Base-by-base conservation (phyloP, 2,113 vertebrate species). In the Pelmatolapia mariae region DNA sequence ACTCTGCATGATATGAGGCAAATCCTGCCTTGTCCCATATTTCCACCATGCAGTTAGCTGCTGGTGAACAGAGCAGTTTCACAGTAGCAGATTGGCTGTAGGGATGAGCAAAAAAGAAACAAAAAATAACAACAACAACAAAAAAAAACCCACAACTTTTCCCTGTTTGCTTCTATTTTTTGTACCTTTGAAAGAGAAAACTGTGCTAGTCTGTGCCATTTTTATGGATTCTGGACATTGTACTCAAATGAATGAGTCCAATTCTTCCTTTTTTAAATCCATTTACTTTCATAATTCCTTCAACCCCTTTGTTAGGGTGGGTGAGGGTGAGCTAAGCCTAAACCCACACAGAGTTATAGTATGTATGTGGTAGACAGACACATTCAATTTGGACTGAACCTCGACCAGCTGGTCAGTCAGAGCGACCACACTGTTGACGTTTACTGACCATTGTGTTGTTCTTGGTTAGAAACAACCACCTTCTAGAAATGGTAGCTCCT, bases 1-100 rank as follows among this genome's bases (percentile, higher is more conserved):
- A 63, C 71, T 53, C 68, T 4, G 38, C 53, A 80, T 61, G 50
- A 79, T 84, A 83, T 10, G 59, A 84, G 43, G 12, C 47, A 78
- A 87, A 92, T 86, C 87, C 85, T 86, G 91, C 26, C 61, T 73
- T 26, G 38, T 80, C 63, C 87, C 76, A 83, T 76, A 87, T 83
- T 84, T 87, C 33, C 33, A 81, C 36, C 52, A 73, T 63, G 59
- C 89, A 90, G 79, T 85, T 89, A 89, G 87, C 54, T 86, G 80
- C 36, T 88, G 36, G 47, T 31, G 68, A 86, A 82, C 24, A 45
- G 54, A 80, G 66, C 52, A 53, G 29, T 81, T n/a, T 50, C 22
- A 53, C 33, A 29, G 36, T 5, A 61, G 73, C 47, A 47, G 78
- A 83, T 29, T 63, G 66, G 18, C 81, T 43, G 68, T 76, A 53